These are phyloP conservation scores for Oscarella lobularis DNA, from an alignment of 37 sponge, comb jelly and placozoan genomes.

Conservation along the genomic window DNA sequence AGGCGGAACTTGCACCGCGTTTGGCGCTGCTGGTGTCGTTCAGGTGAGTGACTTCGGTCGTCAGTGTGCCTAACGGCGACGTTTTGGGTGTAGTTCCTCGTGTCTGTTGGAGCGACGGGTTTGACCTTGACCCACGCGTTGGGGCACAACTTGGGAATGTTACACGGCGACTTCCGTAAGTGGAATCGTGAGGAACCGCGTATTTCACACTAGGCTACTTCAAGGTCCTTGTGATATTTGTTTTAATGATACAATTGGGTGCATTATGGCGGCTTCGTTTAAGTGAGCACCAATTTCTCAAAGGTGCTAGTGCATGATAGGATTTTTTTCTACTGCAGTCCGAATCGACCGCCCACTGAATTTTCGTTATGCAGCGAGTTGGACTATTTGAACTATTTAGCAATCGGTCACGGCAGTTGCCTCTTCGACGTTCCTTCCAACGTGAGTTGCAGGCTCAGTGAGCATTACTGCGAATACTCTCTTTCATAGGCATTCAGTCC, in stretches of 20 bases:
- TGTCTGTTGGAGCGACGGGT: background rate
- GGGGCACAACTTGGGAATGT: conserved; percentile 6
- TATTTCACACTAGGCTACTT: background rate
- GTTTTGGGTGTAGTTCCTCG: background rate
- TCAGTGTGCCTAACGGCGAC: background rate
- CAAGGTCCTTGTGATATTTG: background rate
- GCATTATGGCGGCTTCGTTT: background rate
- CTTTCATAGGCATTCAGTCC: background rate
- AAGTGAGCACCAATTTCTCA: background rate
- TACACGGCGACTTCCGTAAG: conserved; percentile 2
- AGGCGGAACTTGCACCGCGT: background rate
- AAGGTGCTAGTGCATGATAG: too few relatives aligned
- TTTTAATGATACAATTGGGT: background rate
- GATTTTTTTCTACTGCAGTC: too few relatives aligned
- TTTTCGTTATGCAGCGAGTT: background rate
- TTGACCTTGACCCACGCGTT: background rate
- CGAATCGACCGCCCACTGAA: too few relatives aligned
- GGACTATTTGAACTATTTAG: background rate
- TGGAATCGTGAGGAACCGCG: background rate
- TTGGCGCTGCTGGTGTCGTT: background rate
- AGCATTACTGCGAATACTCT: background rate
- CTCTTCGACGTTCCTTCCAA: background rate
- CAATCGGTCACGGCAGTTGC: background rate
- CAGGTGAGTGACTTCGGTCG: background rate
- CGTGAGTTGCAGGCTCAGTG: too few relatives aligned